A percentile compares a stretch with the other conserved stretches of the same genome.
These are phyloP conservation scores for Prietella phreatophila DNA, from an alignment of 2,113 vertebrate species.

Conservation along the genomic window DNA sequence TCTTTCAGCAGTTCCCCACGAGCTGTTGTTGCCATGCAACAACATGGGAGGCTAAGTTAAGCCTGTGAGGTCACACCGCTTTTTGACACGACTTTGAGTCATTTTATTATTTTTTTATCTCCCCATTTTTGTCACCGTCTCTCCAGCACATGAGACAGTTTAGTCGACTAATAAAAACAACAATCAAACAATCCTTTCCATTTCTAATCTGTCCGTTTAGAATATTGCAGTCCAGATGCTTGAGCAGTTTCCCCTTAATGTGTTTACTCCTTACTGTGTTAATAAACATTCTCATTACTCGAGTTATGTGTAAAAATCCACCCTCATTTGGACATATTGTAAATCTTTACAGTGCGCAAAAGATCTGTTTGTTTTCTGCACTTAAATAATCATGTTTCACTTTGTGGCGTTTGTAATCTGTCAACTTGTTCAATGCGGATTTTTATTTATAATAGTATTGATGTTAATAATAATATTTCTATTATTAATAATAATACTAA, in stretches of 20 bases:
- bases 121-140: not conserved
- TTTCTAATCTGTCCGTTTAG: not conserved
- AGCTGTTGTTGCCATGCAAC: slow-evolving; percentile 57
- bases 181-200: not conserved
- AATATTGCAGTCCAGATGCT: not conserved
- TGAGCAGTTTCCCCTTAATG: not conserved
- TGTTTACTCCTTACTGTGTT: not conserved
- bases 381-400: not conserved
- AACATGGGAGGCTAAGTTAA: slow-evolving; percentile 33
- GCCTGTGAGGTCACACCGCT: slow-evolving; percentile 22
- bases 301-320: not conserved
- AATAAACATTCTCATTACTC: not conserved
- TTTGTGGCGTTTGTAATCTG: not conserved
- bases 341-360: not conserved
- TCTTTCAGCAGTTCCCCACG: not conserved
- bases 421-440: not conserved
- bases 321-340: not conserved
- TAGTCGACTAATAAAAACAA: not conserved
- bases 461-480: not conserved
- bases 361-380: not conserved
- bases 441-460: not conserved
- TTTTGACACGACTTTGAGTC: not conserved
- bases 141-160: not conserved
- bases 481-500: not conserved
- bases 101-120: not conserved